Evolutionary conservation across 2,797 vertebrate genomes (phyloP).

Genomic region (Borostomias antarcticus): DNA sequence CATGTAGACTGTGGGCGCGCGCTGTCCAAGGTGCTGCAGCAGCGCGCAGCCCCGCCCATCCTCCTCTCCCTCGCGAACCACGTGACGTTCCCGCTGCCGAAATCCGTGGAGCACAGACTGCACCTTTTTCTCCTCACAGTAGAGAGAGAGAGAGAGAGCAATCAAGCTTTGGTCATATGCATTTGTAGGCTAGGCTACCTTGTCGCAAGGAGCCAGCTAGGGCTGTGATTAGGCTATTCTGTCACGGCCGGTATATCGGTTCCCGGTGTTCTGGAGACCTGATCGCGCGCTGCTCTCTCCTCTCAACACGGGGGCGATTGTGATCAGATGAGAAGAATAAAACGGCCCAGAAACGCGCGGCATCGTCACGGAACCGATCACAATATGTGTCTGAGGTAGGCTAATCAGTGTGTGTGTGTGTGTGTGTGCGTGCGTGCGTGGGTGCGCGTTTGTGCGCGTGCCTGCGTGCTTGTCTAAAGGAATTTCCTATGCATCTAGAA

Average conservation of each 20-base stretch:
- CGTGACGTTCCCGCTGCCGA: constrained; percentile 63
- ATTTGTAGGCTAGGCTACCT: constrained; percentile 52
- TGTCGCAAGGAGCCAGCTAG: constrained; percentile 52
- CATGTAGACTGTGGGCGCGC: constrained; percentile 46
- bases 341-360: constrained; percentile 56
- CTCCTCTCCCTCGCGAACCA: constrained; percentile 9
- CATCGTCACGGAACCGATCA: constrained; percentile 46
- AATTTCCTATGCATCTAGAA: neutral
- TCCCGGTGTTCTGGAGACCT: constrained; percentile 28
- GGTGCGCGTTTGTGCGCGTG: neutral
- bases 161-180: constrained; percentile 21
- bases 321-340: constrained; percentile 48
- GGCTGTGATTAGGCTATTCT: constrained; percentile 10
- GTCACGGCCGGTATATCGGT: constrained; percentile 50
- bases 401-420: constrained; percentile 16
- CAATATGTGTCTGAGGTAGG: constrained; percentile 64
- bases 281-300: constrained; percentile 44
- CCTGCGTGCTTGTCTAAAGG: neutral
- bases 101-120: constrained; percentile 72
- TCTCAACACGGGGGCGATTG: constrained; percentile 34
- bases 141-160: constrained; percentile 33
- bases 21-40: constrained; percentile 76
- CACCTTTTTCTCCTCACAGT: constrained; percentile 71
- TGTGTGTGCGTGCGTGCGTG: neutral
- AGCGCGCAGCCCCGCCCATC: constrained; percentile 72